Evolutionary conservation across 2,888 invertebrate species (phyloP).

Genomic region (Diploptera punctata): DNA sequence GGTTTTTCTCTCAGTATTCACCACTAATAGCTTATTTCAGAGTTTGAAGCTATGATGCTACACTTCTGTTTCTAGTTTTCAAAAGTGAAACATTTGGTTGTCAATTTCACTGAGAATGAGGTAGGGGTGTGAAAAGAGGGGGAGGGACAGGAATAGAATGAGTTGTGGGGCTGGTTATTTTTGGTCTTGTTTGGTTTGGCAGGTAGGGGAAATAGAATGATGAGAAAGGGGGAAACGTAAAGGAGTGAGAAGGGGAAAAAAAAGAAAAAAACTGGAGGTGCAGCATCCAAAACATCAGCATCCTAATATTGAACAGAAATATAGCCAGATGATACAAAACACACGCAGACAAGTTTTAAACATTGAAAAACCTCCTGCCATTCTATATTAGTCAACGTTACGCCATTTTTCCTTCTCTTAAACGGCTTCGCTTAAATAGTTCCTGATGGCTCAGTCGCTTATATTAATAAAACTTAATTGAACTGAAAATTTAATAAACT

Average conservation of each 20-base stretch:
- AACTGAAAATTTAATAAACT: no score
- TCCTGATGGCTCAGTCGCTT: no score
- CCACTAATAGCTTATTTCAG: not conserved
- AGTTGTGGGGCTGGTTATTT: not conserved
- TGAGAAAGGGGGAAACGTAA: not conserved
- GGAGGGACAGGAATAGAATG: slow-evolving; percentile 5
- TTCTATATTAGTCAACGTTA: no score
- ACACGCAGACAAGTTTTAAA: no score
- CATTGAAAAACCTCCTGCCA: no score
- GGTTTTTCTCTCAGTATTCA: no score
- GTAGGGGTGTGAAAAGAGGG: not conserved
- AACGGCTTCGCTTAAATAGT: no score
- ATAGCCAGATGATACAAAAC: not conserved
- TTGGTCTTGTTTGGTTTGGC: slow-evolving; percentile 12
- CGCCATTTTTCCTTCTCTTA: no score
- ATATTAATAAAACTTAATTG: no score
- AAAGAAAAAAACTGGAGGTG: not conserved
- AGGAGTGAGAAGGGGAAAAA: not conserved
- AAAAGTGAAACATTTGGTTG: slow-evolving; percentile 2
- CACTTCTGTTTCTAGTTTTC: not conserved
- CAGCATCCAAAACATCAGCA: not conserved
- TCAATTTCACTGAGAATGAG: not conserved
- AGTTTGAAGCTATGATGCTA: no score
- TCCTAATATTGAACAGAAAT: slow-evolving; percentile 2
- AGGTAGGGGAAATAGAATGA: no score